A percentile compares a stretch with the other conserved stretches of the same genome.
phyloP scores from a whole-genome alignment of 2,888 invertebrate genomes.

The Drosophila barbarae region DNA sequence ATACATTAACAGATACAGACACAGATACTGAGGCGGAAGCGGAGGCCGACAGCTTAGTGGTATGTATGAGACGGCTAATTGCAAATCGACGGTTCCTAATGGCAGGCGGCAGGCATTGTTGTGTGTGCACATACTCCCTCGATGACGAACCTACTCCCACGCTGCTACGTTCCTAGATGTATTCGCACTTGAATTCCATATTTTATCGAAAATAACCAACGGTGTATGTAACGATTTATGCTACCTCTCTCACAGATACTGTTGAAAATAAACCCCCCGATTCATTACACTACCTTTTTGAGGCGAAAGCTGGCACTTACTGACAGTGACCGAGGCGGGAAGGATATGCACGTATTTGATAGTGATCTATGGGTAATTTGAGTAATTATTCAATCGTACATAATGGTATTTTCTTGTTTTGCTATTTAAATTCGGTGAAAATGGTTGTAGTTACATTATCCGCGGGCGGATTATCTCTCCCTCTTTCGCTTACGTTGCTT shows the following conservation, averaged over 20 bases:
- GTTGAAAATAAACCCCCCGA: slow-evolving; percentile 39
- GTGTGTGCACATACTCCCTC: slow-evolving; percentile 55
- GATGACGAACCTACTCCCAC: slow-evolving; percentile 25
- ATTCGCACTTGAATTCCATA: slow-evolving; percentile 45
- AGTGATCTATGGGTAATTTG: slow-evolving; percentile 57
- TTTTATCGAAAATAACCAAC: slow-evolving; percentile 45
- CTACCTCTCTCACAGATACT: slow-evolving; percentile 65
- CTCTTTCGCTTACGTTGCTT: slow-evolving; percentile 2
- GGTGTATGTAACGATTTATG: slow-evolving; percentile 59
- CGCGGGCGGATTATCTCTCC: slow-evolving; percentile 59
- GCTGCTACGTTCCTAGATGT: slow-evolving; percentile 42
- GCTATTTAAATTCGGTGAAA: background rate
- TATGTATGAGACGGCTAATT: slow-evolving; percentile 50
- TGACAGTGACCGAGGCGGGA: slow-evolving; percentile 21
- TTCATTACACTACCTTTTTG: slow-evolving; percentile 22
- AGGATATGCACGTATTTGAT: slow-evolving; percentile 42
- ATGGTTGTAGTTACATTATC: slow-evolving; percentile 36
- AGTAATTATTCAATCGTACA: slow-evolving; percentile 33
- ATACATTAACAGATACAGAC: slow-evolving; percentile 28
- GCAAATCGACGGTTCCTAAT: slow-evolving; percentile 70
- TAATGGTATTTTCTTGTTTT: slow-evolving; percentile 4
- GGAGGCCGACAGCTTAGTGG: slow-evolving; percentile 34
- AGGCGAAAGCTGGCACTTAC: slow-evolving; percentile 39
- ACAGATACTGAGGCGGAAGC: slow-evolving; percentile 19
- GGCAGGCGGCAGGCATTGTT: slow-evolving; percentile 67